Conservation (phyloP, 2,797 vertebrate species). For the Bothrops alternatus region DNA sequence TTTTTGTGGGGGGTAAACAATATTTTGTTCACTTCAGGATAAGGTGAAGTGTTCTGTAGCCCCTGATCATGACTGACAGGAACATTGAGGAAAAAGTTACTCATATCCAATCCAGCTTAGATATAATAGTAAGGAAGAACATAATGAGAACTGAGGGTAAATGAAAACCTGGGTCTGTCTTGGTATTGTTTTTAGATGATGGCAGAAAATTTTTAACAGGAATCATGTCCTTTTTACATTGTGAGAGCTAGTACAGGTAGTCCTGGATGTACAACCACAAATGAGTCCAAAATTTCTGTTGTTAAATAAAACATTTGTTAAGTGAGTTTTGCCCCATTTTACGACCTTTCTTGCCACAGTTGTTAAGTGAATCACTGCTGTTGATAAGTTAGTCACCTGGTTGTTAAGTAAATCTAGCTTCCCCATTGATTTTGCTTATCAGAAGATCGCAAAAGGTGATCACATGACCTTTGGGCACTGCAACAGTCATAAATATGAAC, state of each 20-base stretch:
- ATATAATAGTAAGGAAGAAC: neutral
- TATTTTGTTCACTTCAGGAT: neutral
- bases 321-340: neutral
- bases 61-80: no score
- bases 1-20: neutral
- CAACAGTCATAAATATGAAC: neutral
- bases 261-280: neutral
- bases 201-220: neutral
- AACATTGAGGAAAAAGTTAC: neutral
- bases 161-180: neutral
- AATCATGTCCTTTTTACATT: neutral
- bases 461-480: neutral
- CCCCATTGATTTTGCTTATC: neutral
- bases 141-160: neutral
- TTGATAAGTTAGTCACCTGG: neutral
- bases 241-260: neutral
- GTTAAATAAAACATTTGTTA: neutral
- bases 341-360: neutral
- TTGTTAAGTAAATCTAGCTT: neutral
- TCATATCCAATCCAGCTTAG: neutral
- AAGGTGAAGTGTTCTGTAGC: neutral
- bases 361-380: neutral
- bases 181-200: neutral
- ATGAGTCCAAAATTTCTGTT: neutral
- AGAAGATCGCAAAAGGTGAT: neutral